A percentile compares a stretch with the other conserved stretches of the same genome.
phyloP scores from a whole-genome alignment of 2,888 invertebrate genomes.

The Spodoptera picta region DNA sequence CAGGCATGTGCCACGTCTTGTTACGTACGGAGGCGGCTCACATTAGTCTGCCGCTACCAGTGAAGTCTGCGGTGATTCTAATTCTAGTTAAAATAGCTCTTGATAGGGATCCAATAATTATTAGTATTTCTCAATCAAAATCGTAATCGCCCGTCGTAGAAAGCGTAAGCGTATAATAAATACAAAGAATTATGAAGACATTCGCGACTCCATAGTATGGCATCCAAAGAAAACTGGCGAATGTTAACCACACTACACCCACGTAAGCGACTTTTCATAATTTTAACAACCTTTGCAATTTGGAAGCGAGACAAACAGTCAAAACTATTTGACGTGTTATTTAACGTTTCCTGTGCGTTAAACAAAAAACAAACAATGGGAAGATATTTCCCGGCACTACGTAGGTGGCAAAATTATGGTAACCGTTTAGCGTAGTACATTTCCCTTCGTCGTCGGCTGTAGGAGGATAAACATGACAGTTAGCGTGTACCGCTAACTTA shows the following conservation, averaged over 20 bases:
- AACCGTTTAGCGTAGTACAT: conserved; percentile 50
- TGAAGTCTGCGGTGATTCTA: conserved; percentile 36
- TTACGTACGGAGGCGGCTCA: conserved; percentile 11
- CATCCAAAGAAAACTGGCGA: too few species aligned
- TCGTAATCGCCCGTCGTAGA: background rate
- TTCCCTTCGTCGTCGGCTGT: conserved; percentile 32
- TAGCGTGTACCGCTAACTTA: conserved; percentile 27
- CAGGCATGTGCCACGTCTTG: conserved; percentile 42
- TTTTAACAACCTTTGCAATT: too few species aligned
- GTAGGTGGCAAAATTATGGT: conserved; percentile 56
- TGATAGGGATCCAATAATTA: conserved; percentile 13
- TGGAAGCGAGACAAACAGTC: too few species aligned
- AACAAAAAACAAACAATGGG: conserved; percentile 29
- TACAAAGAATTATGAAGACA: too few species aligned
- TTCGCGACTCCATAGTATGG: too few species aligned
- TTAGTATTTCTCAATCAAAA: conserved; percentile 15
- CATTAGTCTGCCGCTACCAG: conserved; percentile 18
- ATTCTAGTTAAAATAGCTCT: conserved; percentile 28
- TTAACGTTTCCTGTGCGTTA: too few species aligned
- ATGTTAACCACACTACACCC: too few species aligned
- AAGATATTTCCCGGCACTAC: conserved; percentile 25
- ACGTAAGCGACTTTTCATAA: too few species aligned
- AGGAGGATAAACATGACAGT: conserved; percentile 49
- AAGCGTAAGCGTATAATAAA: background rate
- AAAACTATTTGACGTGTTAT: too few species aligned